Percentiles rank a stretch among this genome's conserved stretches.
Evolutionary conservation across 2,797 vertebrate species (phyloP).

Genomic region (Dendrocincla fuliginosa): DNA sequence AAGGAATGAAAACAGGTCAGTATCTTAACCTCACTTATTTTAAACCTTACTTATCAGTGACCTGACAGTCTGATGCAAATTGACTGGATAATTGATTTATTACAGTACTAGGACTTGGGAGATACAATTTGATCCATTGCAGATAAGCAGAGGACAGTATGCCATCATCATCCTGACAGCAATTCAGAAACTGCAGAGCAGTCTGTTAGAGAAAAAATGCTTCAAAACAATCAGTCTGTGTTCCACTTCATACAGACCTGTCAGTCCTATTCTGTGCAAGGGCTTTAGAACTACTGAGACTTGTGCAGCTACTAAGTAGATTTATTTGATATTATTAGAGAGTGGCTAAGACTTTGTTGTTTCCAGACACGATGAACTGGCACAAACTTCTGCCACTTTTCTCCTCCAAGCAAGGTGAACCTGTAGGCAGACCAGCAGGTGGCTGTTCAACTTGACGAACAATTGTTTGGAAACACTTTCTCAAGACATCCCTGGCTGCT

Average conservation of each 20-base stretch:
- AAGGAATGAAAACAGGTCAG: not conserved
- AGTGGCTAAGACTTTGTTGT: not conserved
- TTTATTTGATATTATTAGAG: not conserved
- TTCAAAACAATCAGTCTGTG: not conserved
- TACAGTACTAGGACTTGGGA: not conserved
- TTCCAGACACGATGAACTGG: not conserved
- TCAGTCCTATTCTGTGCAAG: not conserved
- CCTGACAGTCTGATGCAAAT: not conserved
- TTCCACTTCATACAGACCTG: not conserved
- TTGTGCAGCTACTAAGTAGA: not conserved
- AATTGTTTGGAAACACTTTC: not conserved
- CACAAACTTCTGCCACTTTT: not conserved
- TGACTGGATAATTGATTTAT: not conserved
- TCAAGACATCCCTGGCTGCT: not conserved
- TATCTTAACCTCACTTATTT: not conserved
- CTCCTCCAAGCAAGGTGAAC: not conserved
- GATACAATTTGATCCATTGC: not conserved
- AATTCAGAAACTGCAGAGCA: not conserved
- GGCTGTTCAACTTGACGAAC: not conserved
- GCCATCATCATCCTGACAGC: rapidly evolving
- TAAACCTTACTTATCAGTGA: not conserved
- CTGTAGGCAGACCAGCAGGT: not conserved
- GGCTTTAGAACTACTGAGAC: not conserved
- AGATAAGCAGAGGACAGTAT: not conserved
- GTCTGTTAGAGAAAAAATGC: not conserved